Evolutionary conservation across 2,888 invertebrate species (phyloP).

Genomic region (Melieria omissa): DNA sequence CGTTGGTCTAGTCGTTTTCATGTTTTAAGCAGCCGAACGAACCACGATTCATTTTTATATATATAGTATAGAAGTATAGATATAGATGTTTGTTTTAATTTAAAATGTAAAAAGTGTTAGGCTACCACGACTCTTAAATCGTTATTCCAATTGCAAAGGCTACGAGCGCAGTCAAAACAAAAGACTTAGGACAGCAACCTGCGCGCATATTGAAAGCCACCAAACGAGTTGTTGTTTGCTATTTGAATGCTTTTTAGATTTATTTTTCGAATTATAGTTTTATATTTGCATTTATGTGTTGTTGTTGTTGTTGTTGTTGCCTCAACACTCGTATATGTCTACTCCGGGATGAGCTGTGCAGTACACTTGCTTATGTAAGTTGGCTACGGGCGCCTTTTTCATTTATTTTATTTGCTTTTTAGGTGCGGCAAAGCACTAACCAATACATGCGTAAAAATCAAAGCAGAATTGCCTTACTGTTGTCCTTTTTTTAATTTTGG

Average conservation of each 20-base stretch:
- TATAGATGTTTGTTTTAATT: too few relatives aligned
- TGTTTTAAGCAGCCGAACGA: too few relatives aligned
- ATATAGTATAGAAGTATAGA: too few relatives aligned
- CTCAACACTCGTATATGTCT: neutral
- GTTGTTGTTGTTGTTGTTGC: constrained; percentile 19
- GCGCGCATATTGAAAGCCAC: neutral
- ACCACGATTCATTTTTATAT: too few relatives aligned
- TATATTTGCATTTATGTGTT: neutral
- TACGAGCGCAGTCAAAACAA: constrained; percentile 9
- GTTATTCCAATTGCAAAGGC: neutral
- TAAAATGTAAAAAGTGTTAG: too few relatives aligned
- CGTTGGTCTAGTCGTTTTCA: too few relatives aligned
- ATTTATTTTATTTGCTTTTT: neutral
- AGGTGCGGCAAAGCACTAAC: neutral
- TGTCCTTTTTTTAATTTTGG: constrained; percentile 5
- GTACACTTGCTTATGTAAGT: neutral
- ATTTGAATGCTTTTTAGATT: neutral
- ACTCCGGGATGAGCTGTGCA: neutral
- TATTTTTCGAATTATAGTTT: neutral
- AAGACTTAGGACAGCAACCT: constrained; percentile 17
- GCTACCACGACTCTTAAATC: too few relatives aligned
- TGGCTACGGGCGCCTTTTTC: neutral
- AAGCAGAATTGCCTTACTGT: constrained; percentile 11
- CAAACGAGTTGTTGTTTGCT: constrained; percentile 15
- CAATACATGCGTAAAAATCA: constrained; percentile 26